A percentile compares a stretch with the other conserved stretches of the same genome.
phyloP scores from a whole-genome alignment of 2,888 invertebrate species.

The Allolobophora icterica region DNA sequence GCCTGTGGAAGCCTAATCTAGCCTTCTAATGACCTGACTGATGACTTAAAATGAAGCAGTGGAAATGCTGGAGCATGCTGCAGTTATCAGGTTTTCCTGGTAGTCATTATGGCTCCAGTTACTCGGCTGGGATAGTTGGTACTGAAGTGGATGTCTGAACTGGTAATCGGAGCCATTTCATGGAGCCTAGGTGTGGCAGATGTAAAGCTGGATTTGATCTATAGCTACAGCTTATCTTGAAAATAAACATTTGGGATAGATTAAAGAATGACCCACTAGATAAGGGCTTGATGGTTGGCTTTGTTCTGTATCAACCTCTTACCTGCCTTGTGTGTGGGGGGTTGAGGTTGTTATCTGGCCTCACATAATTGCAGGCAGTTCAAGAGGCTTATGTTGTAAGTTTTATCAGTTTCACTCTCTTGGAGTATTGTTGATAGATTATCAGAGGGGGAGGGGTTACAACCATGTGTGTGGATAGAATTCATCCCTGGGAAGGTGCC shows the following conservation, averaged over 20 bases:
- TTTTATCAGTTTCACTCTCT: background rate
- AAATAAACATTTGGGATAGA: slow-evolving; percentile 4
- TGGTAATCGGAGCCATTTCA: background rate
- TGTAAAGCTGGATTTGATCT: background rate
- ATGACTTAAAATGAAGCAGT: background rate
- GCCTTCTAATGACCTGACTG: background rate
- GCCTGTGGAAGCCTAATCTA: background rate
- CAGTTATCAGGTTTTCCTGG: background rate
- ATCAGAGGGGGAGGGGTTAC: background rate
- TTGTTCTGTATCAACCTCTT: background rate
- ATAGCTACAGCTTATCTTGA: background rate
- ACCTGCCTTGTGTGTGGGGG: slow-evolving; percentile 7
- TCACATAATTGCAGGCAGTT: background rate
- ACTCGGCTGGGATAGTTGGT: background rate
- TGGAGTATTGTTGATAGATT: slow-evolving; percentile 5
- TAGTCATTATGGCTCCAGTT: slow-evolving; percentile 17
- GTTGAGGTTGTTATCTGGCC: background rate
- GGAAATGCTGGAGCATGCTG: background rate
- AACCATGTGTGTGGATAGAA: background rate
- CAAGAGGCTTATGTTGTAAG: background rate
- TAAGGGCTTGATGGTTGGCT: background rate
- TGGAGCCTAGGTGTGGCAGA: background rate
- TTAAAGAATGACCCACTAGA: slow-evolving; percentile 8
- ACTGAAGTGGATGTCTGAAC: background rate
- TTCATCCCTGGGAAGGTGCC: slow-evolving; percentile 17